Percentiles rank a stretch among this genome's conserved stretches.
These are phyloP conservation scores for Rhadinocentrus ornatus DNA, from an alignment of 2,797 vertebrate genomes.

Conservation along the genomic window DNA sequence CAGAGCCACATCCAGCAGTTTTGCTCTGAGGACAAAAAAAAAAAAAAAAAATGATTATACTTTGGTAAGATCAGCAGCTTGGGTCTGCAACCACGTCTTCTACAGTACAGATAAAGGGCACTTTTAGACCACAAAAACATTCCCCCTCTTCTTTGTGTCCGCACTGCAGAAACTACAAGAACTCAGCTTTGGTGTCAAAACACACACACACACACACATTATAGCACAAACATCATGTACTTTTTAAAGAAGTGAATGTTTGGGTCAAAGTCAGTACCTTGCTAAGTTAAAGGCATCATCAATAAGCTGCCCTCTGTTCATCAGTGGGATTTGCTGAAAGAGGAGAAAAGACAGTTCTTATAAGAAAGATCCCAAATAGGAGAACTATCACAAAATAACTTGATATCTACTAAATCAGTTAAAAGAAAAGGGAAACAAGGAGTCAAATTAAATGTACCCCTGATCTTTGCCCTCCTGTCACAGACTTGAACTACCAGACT, in stretches of 20 bases:
- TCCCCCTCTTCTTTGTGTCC: no score
- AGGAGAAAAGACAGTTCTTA: background rate
- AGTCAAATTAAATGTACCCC: background rate
- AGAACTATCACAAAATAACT: background rate
- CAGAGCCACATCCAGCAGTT: slow-evolving; percentile 70
- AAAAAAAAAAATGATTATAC: background rate
- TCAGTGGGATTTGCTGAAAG: slow-evolving; percentile 75
- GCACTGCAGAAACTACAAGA: no score
- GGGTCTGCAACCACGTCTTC: background rate
- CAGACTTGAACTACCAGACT: background rate
- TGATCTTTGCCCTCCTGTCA: background rate
- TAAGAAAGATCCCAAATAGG: background rate
- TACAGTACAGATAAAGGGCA: background rate
- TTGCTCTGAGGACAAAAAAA: slow-evolving; percentile 63
- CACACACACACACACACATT: no score
- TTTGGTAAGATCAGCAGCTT: background rate
- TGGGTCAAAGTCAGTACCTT: slow-evolving; percentile 66
- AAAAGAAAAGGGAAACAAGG: background rate
- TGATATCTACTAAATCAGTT: background rate
- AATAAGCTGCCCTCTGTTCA: slow-evolving; percentile 82
- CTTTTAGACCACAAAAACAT: no score
- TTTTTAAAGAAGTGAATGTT: background rate
- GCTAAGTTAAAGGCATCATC: slow-evolving; percentile 84
- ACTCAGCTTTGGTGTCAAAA: background rate
- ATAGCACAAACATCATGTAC: background rate